Evolutionary conservation across 2,888 invertebrate genomes (phyloP).

Genomic region (Patella depressa): DNA sequence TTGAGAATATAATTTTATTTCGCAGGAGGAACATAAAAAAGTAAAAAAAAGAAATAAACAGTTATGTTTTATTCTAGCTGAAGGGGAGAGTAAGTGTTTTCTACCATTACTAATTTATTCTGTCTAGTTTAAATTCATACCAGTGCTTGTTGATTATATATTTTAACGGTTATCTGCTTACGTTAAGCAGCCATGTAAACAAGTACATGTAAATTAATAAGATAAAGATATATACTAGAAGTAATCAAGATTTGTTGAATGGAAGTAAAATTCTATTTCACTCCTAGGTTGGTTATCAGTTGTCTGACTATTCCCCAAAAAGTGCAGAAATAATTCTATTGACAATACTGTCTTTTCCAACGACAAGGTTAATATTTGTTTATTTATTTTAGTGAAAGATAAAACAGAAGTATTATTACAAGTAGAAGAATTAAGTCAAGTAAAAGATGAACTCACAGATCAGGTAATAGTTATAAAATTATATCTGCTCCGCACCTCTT

Average conservation of each 20-base stretch:
- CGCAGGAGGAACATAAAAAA: conserved; percentile 78
- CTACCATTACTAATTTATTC: not conserved
- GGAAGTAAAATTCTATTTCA: no score
- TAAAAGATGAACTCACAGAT: conserved; percentile 81
- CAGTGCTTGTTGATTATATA: not conserved
- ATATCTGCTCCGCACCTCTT: not conserved
- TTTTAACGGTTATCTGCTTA: no score
- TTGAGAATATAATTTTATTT: conserved; percentile 24
- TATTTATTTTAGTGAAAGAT: conserved; percentile 79
- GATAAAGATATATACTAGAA: no score
- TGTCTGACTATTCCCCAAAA: no score
- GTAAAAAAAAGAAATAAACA: conserved; percentile 82
- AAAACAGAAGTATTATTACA: conserved; percentile 83
- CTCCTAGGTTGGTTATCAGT: no score
- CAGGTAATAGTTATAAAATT: conserved; percentile 49
- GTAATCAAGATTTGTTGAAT: no score
- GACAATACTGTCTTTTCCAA: no score
- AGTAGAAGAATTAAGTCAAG: conserved; percentile 79
- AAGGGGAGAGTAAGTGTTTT: conserved; percentile 80
- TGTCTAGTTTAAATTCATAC: not conserved
- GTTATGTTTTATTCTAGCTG: conserved; percentile 79
- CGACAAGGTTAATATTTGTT: no score
- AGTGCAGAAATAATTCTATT: no score
- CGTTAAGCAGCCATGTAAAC: no score
- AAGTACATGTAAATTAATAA: no score